Evolutionary conservation across 1,140 invertebrate species (phyloP).

Genomic region (Saccostrea glomerata): DNA sequence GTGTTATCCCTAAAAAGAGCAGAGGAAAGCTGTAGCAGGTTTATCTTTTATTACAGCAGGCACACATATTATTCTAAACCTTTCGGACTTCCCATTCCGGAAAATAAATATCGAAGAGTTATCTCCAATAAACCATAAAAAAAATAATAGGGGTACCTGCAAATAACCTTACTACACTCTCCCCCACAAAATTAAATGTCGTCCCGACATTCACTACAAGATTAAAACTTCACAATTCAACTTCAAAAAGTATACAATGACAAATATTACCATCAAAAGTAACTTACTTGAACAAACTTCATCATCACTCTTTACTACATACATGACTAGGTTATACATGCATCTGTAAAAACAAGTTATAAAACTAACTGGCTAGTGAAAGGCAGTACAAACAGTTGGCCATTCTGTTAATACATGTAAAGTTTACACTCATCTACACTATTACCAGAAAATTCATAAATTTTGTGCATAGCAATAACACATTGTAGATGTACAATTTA

Average conservation of each 20-base stretch:
- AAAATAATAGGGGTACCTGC: background rate
- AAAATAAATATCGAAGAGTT: too few species aligned
- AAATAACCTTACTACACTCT: conserved; percentile 1
- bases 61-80: too few species aligned
- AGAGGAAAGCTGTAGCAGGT: too few species aligned
- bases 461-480: background rate
- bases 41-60: too few species aligned
- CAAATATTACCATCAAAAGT: background rate
- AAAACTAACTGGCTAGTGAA: conserved; percentile 27
- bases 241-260: background rate
- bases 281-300: background rate
- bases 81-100: too few species aligned
- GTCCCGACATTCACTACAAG: conserved; percentile 14
- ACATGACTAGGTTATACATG: conserved; percentile 6
- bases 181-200: conserved; percentile 34
- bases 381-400: conserved; percentile 26
- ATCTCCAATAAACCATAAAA: too few species aligned
- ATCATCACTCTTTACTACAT: conserved; percentile 8
- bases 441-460: background rate
- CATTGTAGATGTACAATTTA: background rate
- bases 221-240: background rate
- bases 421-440: conserved; percentile 3
- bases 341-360: conserved; percentile 5
- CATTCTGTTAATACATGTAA: conserved; percentile 34
- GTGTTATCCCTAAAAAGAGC: too few species aligned